A percentile compares a stretch with the other conserved stretches of the same genome.
Conservation (phyloP, 2,888 invertebrate genomes). For the Chaetogeoica ovagalla region DNA sequence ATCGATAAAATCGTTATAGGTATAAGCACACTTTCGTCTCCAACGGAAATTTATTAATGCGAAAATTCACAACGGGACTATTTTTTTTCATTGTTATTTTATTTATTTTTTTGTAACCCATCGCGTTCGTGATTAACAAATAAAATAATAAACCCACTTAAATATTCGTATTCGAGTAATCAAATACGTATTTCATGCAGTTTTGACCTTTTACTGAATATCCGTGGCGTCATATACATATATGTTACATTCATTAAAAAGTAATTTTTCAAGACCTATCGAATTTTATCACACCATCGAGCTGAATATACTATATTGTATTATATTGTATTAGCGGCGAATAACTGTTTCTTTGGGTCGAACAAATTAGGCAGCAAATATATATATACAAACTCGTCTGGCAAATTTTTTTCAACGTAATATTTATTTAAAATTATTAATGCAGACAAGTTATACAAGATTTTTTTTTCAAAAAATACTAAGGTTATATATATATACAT, state of each 20-base stretch:
- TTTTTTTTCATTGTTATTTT: background rate
- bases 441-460: too few relatives aligned
- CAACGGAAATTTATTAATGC: background rate
- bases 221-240: background rate
- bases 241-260: background rate
- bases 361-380: background rate
- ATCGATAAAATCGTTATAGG: background rate
- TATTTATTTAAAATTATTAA: too few relatives aligned
- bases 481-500: too few relatives aligned
- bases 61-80: background rate
- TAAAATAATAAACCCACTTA: background rate
- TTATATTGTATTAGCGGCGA: background rate
- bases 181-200: background rate
- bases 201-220: background rate
- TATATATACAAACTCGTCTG: too few relatives aligned
- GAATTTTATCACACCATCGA: background rate
- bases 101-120: too few relatives aligned
- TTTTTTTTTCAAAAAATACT: too few relatives aligned
- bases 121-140: background rate
- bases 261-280: background rate
- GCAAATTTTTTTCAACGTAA: too few relatives aligned
- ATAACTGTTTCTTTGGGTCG: slow-evolving; percentile 1
- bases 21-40: too few relatives aligned
- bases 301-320: background rate
- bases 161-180: background rate